Percentiles rank a stretch among this genome's conserved stretches.
phyloP scores from a whole-genome alignment of 2,797 vertebrate genomes.

The Buceros bicornis region DNA sequence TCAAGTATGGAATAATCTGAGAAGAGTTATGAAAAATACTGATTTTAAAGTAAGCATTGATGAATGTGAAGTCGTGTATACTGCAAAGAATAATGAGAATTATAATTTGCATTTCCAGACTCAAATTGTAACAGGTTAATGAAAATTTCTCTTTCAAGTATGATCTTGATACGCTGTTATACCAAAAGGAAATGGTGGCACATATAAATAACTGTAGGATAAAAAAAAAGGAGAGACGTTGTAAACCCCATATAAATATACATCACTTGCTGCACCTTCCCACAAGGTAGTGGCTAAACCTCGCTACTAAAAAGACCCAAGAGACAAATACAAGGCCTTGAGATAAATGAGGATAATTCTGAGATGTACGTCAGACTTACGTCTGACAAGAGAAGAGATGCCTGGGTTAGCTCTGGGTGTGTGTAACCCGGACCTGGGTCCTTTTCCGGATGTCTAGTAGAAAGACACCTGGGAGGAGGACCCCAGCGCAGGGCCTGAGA shows the following conservation, averaged over 20 bases:
- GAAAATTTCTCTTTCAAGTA: neutral
- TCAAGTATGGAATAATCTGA: neutral
- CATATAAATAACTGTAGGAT: neutral
- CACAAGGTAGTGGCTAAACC: neutral
- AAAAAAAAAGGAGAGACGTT: neutral
- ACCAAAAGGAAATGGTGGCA: neutral
- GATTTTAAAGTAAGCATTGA: neutral
- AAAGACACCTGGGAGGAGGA: neutral
- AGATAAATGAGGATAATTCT: neutral
- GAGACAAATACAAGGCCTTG: neutral
- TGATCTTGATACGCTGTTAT: neutral
- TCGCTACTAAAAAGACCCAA: neutral
- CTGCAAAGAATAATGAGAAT: neutral
- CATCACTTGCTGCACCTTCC: neutral
- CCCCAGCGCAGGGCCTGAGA: neutral
- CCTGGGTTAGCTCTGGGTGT: neutral
- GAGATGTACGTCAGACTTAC: neutral
- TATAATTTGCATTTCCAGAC: neutral
- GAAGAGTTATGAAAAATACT: neutral
- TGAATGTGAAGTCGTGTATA: neutral
- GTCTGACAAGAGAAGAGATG: neutral
- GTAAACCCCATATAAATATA: neutral
- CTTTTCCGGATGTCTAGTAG: neutral
- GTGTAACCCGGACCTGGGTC: neutral
- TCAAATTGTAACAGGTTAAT: neutral